Conservation (phyloP, 2,888 invertebrate genomes). For the Chymomyza fuscimana region DNA sequence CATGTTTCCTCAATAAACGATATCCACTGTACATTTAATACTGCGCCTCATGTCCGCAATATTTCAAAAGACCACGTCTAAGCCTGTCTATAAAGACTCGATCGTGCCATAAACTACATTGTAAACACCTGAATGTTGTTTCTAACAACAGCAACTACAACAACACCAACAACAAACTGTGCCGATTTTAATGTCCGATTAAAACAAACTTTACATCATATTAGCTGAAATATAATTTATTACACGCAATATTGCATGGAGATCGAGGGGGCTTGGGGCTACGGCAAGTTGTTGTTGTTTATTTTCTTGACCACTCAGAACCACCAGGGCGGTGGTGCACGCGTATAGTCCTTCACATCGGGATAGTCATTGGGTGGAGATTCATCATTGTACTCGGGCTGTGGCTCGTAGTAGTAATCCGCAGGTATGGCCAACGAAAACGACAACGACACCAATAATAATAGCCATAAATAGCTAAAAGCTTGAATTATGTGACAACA, state of each 20-base stretch:
- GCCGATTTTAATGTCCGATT: background rate
- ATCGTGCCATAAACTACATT: too few species aligned
- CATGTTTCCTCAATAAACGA: too few species aligned
- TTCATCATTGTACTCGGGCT: background rate
- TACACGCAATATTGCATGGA: background rate
- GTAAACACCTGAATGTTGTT: too few species aligned
- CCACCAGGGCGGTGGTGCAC: constrained; percentile 29
- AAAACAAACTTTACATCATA: background rate
- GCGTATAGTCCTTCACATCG: constrained; percentile 23
- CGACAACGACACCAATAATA: background rate
- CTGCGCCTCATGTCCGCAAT: too few species aligned
- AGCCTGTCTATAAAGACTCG: too few species aligned
- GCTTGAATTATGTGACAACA: background rate
- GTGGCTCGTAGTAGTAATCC: background rate
- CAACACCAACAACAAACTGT: background rate
- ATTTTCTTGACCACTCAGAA: background rate
- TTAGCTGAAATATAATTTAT: background rate
- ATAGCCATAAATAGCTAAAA: background rate
- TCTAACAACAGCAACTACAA: background rate
- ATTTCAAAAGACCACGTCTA: too few species aligned
- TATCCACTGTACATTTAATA: too few species aligned
- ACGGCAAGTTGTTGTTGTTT: too few species aligned
- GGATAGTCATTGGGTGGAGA: constrained; percentile 19
- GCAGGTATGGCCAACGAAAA: background rate
- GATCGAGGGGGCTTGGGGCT: background rate